Conservation (phyloP, 2,888 invertebrate species). For the Caenorhabditis panamensis region DNA sequence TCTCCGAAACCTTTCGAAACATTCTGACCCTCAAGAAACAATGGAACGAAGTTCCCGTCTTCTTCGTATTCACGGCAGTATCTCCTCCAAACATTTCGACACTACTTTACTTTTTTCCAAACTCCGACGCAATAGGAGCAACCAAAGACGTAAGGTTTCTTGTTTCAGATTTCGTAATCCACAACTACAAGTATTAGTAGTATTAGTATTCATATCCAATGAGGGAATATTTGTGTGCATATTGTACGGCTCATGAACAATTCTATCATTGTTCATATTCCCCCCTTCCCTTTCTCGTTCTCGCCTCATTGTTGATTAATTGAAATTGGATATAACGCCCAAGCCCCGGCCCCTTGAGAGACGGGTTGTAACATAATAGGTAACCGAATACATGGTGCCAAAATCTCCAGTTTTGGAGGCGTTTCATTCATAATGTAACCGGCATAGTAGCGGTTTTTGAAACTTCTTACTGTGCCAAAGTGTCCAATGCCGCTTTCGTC, state of each 20-base stretch:
- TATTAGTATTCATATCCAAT: not conserved
- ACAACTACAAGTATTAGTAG: not conserved
- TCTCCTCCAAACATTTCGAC: constrained; percentile 47
- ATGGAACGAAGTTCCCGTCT: constrained; percentile 52
- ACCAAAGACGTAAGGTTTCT: not conserved
- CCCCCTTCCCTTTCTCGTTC: not conserved
- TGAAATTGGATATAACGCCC: constrained; percentile 48
- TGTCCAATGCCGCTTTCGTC: not conserved
- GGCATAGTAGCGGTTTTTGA: no score
- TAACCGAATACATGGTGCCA: constrained; percentile 39
- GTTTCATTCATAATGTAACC: not conserved
- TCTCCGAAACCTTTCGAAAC: no score
- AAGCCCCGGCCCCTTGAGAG: not conserved
- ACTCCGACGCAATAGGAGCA: constrained; percentile 38
- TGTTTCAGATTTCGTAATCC: not conserved
- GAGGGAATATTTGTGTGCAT: constrained; percentile 5
- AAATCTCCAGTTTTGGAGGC: no score
- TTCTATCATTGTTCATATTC: constrained; percentile 44
- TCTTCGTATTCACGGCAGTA: constrained; percentile 49
- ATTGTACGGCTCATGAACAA: constrained; percentile 58
- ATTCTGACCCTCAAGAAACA: constrained; percentile 30
- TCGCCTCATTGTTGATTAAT: constrained; percentile 57
- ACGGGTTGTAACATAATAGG: constrained; percentile 44
- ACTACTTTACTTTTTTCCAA: constrained; percentile 36
- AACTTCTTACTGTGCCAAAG: no score